Percentiles rank a stretch among this genome's conserved stretches.
phyloP scores from a whole-genome alignment of 2,797 vertebrate species.

The Epinephelus coioides region DNA sequence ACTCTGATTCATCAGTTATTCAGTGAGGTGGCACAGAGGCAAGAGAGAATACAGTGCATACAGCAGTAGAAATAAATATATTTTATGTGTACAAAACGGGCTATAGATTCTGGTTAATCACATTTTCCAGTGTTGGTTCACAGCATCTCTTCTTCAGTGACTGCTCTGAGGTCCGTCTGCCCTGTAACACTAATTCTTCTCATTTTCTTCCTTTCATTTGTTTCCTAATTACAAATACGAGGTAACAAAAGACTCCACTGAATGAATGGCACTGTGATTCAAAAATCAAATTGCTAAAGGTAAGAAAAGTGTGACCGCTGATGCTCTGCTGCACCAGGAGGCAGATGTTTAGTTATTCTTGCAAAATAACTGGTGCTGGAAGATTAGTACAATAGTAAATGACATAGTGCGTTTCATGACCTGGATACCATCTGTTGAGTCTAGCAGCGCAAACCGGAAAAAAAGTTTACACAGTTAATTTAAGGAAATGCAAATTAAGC shows the following conservation, averaged over 20 bases:
- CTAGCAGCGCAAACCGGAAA: background rate
- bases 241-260: background rate
- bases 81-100: background rate
- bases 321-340: background rate
- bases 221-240: background rate
- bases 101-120: background rate
- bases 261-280: slow-evolving; percentile 1
- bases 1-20: background rate
- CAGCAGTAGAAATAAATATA: slow-evolving; percentile 29
- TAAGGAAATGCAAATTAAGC: no score
- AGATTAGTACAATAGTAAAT: no score
- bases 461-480: background rate
- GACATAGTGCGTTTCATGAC: background rate
- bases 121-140: slow-evolving; percentile 1
- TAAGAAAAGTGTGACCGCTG: background rate
- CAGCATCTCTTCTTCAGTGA: background rate
- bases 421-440: fast-evolving
- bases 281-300: background rate
- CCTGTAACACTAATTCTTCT: background rate
- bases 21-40: slow-evolving; percentile 27
- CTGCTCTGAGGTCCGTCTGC: background rate
- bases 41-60: slow-evolving; percentile 9
- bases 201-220: background rate
- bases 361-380: background rate
- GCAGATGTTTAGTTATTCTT: no score